phyloP scores from a whole-genome alignment of 2,797 vertebrate genomes.

The Molothrus aeneus region DNA sequence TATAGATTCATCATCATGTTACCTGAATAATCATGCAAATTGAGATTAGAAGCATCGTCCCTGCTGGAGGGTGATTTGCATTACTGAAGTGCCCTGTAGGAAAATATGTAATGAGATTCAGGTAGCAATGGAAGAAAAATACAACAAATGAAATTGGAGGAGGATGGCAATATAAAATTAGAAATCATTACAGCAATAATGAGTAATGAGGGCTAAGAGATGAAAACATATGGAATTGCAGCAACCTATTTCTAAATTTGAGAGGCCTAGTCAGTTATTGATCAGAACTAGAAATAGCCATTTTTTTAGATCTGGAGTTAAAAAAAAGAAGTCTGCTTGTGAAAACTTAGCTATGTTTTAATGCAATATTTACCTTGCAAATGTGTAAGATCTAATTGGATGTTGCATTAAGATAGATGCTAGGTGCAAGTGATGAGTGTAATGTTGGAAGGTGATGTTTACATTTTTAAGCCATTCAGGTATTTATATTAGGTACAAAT shows the following conservation, averaged over 20 bases:
- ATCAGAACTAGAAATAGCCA: neutral
- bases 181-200: neutral
- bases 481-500: neutral
- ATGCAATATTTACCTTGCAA: constrained; percentile 35
- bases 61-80: neutral
- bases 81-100: neutral
- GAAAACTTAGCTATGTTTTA: neutral
- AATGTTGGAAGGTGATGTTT: neutral
- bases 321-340: neutral
- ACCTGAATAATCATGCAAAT: neutral
- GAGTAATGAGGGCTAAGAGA: neutral
- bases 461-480: neutral
- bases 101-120: neutral
- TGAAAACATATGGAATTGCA: neutral
- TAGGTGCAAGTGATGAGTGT: neutral
- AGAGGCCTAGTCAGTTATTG: neutral
- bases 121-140: neutral
- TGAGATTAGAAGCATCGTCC: neutral
- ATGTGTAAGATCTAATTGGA: neutral
- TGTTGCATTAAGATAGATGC: neutral
- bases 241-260: neutral
- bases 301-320: neutral
- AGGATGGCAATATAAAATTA: neutral
- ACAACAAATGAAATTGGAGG: neutral
- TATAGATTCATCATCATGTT: neutral